phyloP scores from a whole-genome alignment of 1,140 invertebrate species.

The Drosophila tropicalis region DNA sequence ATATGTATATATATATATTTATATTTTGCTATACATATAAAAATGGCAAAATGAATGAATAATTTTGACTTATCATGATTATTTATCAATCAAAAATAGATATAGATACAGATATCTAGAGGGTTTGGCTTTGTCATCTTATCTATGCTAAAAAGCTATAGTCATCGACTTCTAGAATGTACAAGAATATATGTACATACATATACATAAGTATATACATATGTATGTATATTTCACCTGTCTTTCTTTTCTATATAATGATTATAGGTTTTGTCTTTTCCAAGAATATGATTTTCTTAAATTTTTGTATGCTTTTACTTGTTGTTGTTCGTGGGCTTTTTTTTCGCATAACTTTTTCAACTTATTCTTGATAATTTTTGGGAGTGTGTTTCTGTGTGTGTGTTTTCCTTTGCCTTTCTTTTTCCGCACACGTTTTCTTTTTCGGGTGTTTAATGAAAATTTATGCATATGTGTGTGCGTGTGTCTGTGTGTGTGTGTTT shows the following conservation, averaged over 20 bases:
- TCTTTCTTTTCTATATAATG: background rate
- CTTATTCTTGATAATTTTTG: slow-evolving; percentile 62
- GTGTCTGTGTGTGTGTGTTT: slow-evolving; percentile 38
- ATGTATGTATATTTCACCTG: background rate
- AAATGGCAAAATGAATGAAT: slow-evolving; percentile 42
- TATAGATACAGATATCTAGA: background rate
- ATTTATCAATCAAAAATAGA: slow-evolving; percentile 15
- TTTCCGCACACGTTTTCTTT: slow-evolving; percentile 29
- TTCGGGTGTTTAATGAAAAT: slow-evolving; percentile 57
- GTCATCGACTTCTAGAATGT: too few relatives aligned
- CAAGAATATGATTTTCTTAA: slow-evolving; percentile 5
- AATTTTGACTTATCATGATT: slow-evolving; percentile 15
- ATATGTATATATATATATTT: too few relatives aligned
- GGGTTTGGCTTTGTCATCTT: too few relatives aligned
- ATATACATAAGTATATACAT: background rate
- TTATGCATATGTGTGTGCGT: slow-evolving; percentile 43
- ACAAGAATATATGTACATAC: background rate
- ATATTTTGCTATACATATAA: background rate
- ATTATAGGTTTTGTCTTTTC: background rate
- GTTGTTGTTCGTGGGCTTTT: background rate
- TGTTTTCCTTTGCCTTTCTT: slow-evolving; percentile 22
- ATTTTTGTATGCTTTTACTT: background rate
- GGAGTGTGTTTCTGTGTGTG: slow-evolving; percentile 27
- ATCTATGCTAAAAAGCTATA: too few relatives aligned
- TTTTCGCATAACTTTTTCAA: slow-evolving; percentile 41